Evolutionary conservation across 2,113 vertebrate species (phyloP).

Genomic region (Phrynocephalus versicolor): DNA sequence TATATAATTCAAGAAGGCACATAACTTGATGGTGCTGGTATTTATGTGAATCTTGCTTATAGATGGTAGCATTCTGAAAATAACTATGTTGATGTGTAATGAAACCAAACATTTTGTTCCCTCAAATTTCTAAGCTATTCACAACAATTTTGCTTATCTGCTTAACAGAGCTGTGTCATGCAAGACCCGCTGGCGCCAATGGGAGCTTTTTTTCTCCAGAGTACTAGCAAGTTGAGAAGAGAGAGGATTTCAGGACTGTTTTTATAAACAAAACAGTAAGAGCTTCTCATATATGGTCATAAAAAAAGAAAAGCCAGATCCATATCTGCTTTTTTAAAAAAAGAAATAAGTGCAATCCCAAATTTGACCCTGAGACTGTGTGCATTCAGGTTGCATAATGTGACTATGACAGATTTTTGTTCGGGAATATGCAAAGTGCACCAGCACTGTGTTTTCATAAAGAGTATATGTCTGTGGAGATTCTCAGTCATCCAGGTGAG

Average conservation of each 20-base stretch:
- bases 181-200: neutral
- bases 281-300: neutral
- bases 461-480: too few relatives aligned
- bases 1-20: neutral
- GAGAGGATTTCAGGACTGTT: neutral
- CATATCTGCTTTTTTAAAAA: neutral
- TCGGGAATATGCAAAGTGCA: neutral
- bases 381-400: neutral
- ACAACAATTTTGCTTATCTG: neutral
- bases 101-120: neutral
- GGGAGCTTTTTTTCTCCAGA: neutral
- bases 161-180: neutral
- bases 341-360: neutral
- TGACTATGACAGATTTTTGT: neutral
- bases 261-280: neutral
- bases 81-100: neutral
- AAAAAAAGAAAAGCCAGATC: neutral
- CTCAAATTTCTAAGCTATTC: neutral
- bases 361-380: neutral
- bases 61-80: conserved; percentile 21
- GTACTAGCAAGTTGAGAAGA: neutral
- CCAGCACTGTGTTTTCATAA: neutral
- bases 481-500: too few relatives aligned
- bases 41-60: neutral
- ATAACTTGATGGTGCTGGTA: neutral